Percentiles rank a stretch among this genome's conserved stretches.
Evolutionary conservation across 1,140 invertebrate genomes (phyloP).

Genomic region (Araneus ventricosus): DNA sequence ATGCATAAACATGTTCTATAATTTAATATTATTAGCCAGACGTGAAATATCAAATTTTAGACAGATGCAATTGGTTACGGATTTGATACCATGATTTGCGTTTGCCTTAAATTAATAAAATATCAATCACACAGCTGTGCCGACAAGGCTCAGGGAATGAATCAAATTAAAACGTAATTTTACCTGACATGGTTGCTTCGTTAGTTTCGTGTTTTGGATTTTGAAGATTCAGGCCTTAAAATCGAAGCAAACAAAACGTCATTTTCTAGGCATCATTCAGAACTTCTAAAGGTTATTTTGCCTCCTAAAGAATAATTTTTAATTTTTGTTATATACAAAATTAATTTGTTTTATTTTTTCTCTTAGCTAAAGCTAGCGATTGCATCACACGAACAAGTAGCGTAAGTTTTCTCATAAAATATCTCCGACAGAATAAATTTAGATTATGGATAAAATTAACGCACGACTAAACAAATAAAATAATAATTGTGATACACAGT

Average conservation of each 20-base stretch:
- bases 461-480: no score
- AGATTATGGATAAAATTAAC: no score
- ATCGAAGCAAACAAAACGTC: not conserved
- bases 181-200: slow-evolving; percentile 5
- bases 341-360: no score
- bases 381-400: no score
- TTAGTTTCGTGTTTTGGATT: not conserved
- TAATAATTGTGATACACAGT: no score
- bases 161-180: slow-evolving; percentile 32
- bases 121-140: slow-evolving; percentile 15
- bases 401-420: no score
- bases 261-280: not conserved
- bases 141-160: not conserved
- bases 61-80: slow-evolving; percentile 1
- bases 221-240: not conserved
- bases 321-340: no score
- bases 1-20: not conserved
- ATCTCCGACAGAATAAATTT: no score
- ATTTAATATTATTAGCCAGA: slow-evolving; percentile 20
- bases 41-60: slow-evolving; percentile 31
- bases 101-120: slow-evolving; percentile 25
- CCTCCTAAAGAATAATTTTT: no score
- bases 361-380: no score
- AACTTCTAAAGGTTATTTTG: no score
- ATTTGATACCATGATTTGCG: slow-evolving; percentile 6